Conservation (phyloP, 1,140 invertebrate species). For the Drosophila littoralis region DNA sequence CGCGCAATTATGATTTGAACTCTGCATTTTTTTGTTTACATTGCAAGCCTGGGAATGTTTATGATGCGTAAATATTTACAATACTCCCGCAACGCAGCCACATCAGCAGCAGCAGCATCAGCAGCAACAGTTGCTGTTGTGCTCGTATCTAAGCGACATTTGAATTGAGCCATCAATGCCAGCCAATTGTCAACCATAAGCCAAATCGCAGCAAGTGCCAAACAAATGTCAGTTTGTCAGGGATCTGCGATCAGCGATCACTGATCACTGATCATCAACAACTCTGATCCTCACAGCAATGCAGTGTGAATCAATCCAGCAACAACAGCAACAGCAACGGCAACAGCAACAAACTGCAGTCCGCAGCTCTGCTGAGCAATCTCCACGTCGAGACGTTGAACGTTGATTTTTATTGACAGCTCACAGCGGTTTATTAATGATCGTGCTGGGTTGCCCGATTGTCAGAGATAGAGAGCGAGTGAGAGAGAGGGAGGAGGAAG, state of each 20-base stretch:
- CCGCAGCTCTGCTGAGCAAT: constrained; percentile 9
- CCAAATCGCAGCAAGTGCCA: constrained; percentile 71
- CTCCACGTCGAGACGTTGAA: constrained; percentile 46
- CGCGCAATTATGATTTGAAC: constrained; percentile 47
- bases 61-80: constrained; percentile 54
- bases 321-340: not conserved
- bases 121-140: constrained; percentile 16
- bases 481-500: constrained; percentile 9
- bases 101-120: constrained; percentile 3
- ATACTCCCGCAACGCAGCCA: constrained; percentile 18
- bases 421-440: constrained; percentile 84
- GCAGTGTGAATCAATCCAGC: constrained; percentile 11
- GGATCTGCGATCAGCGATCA: constrained; percentile 31
- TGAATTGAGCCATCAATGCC: constrained; percentile 68
- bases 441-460: constrained; percentile 65
- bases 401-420: constrained; percentile 83
- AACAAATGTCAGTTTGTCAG: constrained; percentile 63
- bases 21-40: constrained; percentile 27
- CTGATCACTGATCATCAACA: constrained; percentile 21
- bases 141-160: constrained; percentile 1
- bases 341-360: not conserved
- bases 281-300: constrained; percentile 14
- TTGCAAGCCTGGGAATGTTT: constrained; percentile 70
- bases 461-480: constrained; percentile 29
- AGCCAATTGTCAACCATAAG: constrained; percentile 67